phyloP scores from a whole-genome alignment of 1,140 invertebrate species.

The Dolichoris vasculosae region DNA sequence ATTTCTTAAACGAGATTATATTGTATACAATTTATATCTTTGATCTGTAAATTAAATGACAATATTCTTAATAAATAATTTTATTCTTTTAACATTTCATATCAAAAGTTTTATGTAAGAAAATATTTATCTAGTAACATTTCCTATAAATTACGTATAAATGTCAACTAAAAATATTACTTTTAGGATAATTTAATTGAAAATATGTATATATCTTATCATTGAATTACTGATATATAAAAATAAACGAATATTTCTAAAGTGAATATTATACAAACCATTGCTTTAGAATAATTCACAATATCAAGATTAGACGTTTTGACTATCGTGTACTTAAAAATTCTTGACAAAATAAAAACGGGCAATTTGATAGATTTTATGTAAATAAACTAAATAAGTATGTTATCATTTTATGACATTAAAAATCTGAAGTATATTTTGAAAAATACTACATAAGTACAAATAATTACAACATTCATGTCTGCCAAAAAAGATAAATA shows the following conservation, averaged over 20 bases:
- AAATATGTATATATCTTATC: neutral
- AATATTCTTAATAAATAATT: neutral
- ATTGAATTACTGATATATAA: neutral
- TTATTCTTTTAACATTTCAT: neutral
- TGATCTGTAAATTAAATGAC: neutral
- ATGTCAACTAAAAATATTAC: neutral
- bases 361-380: neutral
- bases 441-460: neutral
- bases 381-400: neutral
- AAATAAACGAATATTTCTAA: neutral
- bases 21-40: conserved; percentile 29
- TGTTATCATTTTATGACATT: neutral
- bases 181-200: neutral
- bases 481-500: neutral
- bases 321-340: neutral
- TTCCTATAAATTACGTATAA: neutral
- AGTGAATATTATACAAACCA: neutral
- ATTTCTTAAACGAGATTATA: conserved; percentile 9
- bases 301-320: neutral
- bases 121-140: neutral
- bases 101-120: neutral
- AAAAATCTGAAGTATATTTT: neutral
- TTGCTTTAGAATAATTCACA: neutral
- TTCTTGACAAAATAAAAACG: neutral
- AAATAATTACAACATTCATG: too few relatives aligned